Base-by-base conservation (phyloP, 2,797 vertebrate genomes). In the Erpetoichthys calabaricus region DNA sequence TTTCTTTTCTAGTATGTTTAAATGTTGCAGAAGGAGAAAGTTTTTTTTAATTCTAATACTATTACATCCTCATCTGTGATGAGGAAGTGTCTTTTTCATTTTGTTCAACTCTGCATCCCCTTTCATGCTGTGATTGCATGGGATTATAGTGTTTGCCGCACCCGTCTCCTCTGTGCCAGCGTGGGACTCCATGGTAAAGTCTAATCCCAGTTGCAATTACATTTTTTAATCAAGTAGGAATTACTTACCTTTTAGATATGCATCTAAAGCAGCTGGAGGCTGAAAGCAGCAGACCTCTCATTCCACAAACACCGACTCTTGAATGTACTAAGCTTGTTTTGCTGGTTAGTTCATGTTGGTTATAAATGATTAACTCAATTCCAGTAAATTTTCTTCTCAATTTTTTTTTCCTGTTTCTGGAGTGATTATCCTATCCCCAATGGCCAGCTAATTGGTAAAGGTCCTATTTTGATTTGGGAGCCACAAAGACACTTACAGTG, bases 211-310 rank as follows among this genome's bases (percentile, higher is more conserved):
- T 59, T 55, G 45, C 58, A 63, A 57, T 59, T 63, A 56, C 51
- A 56, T 53, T 63, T 62, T 25, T 57, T 63, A 63, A 63, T 63
- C 61, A 63, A 63, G 57, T 63, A 51, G 61, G 61, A 63, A 63
- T 63, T 63, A 63, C 61, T 57, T 59, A 47, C 57, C 61, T 62
- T 59, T 62, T 62, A 59, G 61, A 62, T 59, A 62, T 57, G 53
- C 56, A 62, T 62, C 57, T 53, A 25, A 45, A 47, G 46, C 57
- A 53, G 57, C 56, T 62, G 61, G 61, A 55, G 57, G 56, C 56
- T 46, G 55, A 50, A 59, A 56, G 53, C 61, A 6, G n/a, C 54
- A 45, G 51, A 42, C 45, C 58, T 7, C 55, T 53, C 54, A 45
- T 59, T 59, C 45, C 55, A 59, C 10, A 63, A 55, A 25, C 25